Evolutionary conservation across 2,888 invertebrate species (phyloP).

Genomic region (Anorthoa munda): DNA sequence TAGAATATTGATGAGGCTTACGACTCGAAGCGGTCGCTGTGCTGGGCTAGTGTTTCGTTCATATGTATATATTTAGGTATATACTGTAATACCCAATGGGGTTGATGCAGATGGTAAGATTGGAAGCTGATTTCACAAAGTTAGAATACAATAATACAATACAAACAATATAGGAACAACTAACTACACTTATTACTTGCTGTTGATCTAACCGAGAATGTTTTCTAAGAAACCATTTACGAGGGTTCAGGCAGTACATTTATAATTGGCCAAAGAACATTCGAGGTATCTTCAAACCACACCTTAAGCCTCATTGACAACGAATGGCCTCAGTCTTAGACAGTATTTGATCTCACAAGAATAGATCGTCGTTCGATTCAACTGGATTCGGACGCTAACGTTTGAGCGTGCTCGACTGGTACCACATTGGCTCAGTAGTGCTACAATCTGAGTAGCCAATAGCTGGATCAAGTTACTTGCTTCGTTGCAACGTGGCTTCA

Average conservation of each 20-base stretch:
- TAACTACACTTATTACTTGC: neutral
- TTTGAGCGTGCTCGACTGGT: slow-evolving; percentile 26
- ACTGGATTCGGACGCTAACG: slow-evolving; percentile 14
- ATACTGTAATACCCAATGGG: slow-evolving; percentile 54
- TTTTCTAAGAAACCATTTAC: neutral
- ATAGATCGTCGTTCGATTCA: slow-evolving; percentile 26
- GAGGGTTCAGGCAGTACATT: neutral
- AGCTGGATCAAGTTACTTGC: slow-evolving; percentile 11
- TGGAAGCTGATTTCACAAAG: neutral
- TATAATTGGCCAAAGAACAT: slow-evolving; percentile 4
- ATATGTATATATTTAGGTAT: slow-evolving; percentile 68
- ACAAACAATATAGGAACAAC: neutral
- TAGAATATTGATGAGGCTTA: slow-evolving; percentile 69
- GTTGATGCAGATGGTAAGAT: slow-evolving; percentile 21
- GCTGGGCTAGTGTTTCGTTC: slow-evolving; percentile 46
- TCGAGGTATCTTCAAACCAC: neutral
- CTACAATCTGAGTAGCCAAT: neutral
- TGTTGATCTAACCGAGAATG: neutral
- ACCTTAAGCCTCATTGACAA: slow-evolving; percentile 18
- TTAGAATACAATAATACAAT: neutral
- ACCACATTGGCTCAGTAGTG: slow-evolving; percentile 16
- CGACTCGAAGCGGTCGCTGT: slow-evolving; percentile 45
- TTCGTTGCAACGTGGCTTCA: neutral
- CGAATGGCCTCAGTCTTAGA: slow-evolving; percentile 7
- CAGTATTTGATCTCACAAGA: slow-evolving; percentile 34